Base-by-base conservation (phyloP, 2,888 invertebrate genomes). In the Hipparchia semele region DNA sequence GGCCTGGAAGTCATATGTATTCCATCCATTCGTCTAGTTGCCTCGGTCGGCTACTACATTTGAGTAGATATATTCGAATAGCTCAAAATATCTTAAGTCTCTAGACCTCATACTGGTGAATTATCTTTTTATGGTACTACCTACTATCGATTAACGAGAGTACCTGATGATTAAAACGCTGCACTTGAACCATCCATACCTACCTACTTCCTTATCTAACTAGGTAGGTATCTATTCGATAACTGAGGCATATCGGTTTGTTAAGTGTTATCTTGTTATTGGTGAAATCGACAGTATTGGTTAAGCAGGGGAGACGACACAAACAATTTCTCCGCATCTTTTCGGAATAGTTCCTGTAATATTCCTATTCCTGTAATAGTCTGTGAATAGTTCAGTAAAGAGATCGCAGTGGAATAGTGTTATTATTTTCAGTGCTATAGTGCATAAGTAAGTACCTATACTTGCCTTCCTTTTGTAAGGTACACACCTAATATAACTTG, bases 241-340 rank as follows among this genome's bases (percentile, higher is more conserved):
- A 92, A 86, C 83, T 80, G 82, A 81, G 81, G 80, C 80, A 81
- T 87, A 89, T 87, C 85, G 82, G 67, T 70, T 58, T 73, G 75
- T 75, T 82, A 79, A 81, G 82, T 81, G 82, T 86, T 88, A 88
- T 86, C 86, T 78, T 76, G 77, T 75, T 78, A 75, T 79, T 78
- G 77, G 77, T 71, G 67, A 73, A 77, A 77, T 78, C 72, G 77
- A 70, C 61, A 73, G 73, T 60, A 49, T 49, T 59, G 49, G 58
- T 68, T 54, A 23, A 46, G 60, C 10, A 45, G 66, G n/a, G 51
- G 60, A 53, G 66, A 53, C 58, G 51, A 51, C 61, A 46, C 5
- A 39, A 45, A 49, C 12, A 13, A 13, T 13, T 7, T 23, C 6
- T 13, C 7, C 10, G 53, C 53, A 56, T 13, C 2, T 53, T 10